These are phyloP conservation scores for Eretmocerus hayati DNA, from an alignment of 2,888 invertebrate genomes.

Conservation along the genomic window DNA sequence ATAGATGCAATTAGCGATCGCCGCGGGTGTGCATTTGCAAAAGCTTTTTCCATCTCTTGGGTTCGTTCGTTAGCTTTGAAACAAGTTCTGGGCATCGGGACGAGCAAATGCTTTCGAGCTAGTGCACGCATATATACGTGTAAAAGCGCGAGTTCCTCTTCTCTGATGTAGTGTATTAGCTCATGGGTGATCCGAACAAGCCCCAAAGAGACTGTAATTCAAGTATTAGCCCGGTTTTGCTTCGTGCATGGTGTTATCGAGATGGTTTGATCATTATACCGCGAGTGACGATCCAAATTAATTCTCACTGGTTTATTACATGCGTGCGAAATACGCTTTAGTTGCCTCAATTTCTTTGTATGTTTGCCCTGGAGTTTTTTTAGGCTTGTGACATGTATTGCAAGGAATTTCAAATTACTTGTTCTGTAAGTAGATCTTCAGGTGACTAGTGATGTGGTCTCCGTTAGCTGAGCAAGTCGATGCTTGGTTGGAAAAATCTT, in stretches of 20 bases:
- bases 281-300: slow-evolving; percentile 4
- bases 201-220: slow-evolving; percentile 10
- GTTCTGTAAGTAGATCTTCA: no score
- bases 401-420: no score
- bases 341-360: no score
- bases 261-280: not conserved
- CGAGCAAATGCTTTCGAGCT: not conserved
- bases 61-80: not conserved
- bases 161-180: not conserved
- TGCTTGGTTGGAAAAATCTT: no score
- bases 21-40: slow-evolving; percentile 16
- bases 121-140: not conserved
- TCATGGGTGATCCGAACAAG: slow-evolving; percentile 1
- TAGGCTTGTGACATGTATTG: no score
- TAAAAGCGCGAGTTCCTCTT: no score
- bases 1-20: slow-evolving; percentile 24
- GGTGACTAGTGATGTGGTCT: no score
- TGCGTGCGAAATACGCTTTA: no score
- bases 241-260: no score
- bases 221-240: slow-evolving; percentile 6
- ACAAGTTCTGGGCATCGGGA: slow-evolving; percentile 9
- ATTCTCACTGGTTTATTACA: slow-evolving; percentile 20
- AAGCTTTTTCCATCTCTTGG: not conserved
- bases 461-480: no score
- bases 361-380: no score